Conservation (phyloP, 2,888 invertebrate genomes). For the Apodemia zela region DNA sequence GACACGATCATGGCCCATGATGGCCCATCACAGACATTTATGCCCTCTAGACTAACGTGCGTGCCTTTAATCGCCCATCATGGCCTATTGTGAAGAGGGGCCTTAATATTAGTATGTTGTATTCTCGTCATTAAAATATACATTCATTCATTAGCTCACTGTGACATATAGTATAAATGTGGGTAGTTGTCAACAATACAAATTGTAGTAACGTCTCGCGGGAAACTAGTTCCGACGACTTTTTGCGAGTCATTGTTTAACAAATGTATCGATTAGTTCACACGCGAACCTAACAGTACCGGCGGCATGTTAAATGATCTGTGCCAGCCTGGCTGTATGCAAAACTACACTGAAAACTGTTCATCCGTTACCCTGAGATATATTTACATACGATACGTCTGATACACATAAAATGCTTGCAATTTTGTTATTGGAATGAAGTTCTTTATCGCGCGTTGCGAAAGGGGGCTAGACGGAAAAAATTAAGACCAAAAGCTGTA, state of each 20-base stretch:
- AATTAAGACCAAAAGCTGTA: too few species aligned
- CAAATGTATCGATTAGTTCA: conserved; percentile 16
- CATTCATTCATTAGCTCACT: not conserved
- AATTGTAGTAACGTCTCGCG: not conserved
- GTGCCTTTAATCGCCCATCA: too few species aligned
- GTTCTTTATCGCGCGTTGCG: too few species aligned
- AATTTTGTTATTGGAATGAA: too few species aligned
- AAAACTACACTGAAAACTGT: not conserved
- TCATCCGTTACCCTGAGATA: not conserved
- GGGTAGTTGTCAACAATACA: not conserved
- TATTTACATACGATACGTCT: not conserved
- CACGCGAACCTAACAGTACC: conserved; percentile 24
- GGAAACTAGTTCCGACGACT: not conserved
- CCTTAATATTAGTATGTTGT: too few species aligned
- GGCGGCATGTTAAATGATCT: conserved; percentile 18
- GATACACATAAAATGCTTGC: not conserved
- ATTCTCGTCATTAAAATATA: too few species aligned
- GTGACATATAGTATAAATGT: not conserved
- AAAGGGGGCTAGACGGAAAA: too few species aligned
- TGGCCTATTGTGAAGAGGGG: too few species aligned
- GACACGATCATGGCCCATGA: too few species aligned
- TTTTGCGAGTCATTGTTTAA: not conserved
- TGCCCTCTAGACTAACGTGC: too few species aligned
- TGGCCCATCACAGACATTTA: too few species aligned
- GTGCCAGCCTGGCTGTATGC: not conserved